Percentiles rank a stretch among this genome's conserved stretches.
Conservation (phyloP, 2,797 vertebrate genomes). For the Orestias chungarensis region DNA sequence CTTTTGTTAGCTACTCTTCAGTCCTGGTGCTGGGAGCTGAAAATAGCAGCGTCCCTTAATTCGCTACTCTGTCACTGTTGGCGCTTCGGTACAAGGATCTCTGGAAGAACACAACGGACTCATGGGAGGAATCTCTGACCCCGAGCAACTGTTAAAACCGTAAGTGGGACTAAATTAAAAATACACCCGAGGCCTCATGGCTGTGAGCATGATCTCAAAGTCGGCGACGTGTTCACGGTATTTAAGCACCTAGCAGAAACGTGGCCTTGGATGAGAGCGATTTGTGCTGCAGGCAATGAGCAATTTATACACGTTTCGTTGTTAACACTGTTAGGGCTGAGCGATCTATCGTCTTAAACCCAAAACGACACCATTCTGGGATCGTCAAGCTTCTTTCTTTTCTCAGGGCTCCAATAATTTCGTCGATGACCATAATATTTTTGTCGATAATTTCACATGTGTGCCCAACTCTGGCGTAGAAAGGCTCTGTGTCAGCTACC, state of each 20-base stretch:
- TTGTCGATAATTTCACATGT: no score
- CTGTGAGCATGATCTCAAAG: not conserved
- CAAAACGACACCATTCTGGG: no score
- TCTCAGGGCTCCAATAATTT: no score
- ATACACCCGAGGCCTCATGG: not conserved
- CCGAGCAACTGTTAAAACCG: not conserved
- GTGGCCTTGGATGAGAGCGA: not conserved
- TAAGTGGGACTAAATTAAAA: not conserved
- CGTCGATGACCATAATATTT: no score
- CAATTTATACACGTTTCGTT: no score
- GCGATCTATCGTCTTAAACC: no score
- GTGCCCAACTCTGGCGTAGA: no score
- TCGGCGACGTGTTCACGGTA: not conserved
- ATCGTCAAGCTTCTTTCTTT: no score
- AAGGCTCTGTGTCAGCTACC: no score
- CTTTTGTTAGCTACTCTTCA: not conserved
- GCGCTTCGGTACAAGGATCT: not conserved
- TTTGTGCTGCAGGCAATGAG: not conserved
- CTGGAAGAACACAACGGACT: not conserved
- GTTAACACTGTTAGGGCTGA: no score
- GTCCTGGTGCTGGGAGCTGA: not conserved
- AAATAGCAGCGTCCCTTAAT: not conserved
- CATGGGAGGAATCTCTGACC: conserved; percentile 4
- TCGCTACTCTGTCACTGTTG: not conserved
- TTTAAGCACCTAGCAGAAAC: not conserved